Evolutionary conservation across 1,140 invertebrate species (phyloP).

Genomic region (Hestina assimilis): DNA sequence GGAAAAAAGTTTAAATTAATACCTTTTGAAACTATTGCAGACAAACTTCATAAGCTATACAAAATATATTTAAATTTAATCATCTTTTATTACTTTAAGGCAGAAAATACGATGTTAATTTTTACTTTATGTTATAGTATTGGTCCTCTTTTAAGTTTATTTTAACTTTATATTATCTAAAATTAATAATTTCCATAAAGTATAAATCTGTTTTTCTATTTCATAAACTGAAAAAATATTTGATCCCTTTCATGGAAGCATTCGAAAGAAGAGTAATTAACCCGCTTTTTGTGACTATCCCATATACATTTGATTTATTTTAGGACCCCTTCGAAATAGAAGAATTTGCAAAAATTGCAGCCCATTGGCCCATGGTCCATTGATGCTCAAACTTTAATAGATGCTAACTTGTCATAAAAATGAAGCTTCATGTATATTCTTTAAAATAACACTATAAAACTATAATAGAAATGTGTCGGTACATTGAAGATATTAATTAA

Average conservation of each 20-base stretch:
- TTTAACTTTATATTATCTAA: background rate
- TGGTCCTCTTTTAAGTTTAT: background rate
- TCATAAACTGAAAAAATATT: slow-evolving; percentile 33
- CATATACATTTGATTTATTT: slow-evolving; percentile 76
- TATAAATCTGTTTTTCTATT: background rate
- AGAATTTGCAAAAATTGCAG: slow-evolving; percentile 73
- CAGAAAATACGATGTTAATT: background rate
- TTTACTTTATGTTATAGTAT: slow-evolving; percentile 3
- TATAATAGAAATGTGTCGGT: no score
- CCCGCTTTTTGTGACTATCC: slow-evolving; percentile 66
- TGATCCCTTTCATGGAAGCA: slow-evolving; percentile 65
- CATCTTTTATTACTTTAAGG: background rate
- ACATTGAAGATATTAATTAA: no score
- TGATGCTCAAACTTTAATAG: slow-evolving; percentile 46
- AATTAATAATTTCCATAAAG: background rate
- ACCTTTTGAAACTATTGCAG: background rate
- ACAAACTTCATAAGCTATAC: background rate
- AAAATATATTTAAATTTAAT: slow-evolving; percentile 5
- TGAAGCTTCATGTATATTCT: no score
- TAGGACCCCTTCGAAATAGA: slow-evolving; percentile 66
- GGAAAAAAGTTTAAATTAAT: background rate
- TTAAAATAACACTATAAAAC: no score
- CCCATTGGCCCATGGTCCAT: slow-evolving; percentile 47
- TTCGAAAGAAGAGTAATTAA: slow-evolving; percentile 67
- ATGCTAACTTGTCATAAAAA: no score